phyloP scores from a whole-genome alignment of 2,797 vertebrate species.

The Melanotaenia nigrans region DNA sequence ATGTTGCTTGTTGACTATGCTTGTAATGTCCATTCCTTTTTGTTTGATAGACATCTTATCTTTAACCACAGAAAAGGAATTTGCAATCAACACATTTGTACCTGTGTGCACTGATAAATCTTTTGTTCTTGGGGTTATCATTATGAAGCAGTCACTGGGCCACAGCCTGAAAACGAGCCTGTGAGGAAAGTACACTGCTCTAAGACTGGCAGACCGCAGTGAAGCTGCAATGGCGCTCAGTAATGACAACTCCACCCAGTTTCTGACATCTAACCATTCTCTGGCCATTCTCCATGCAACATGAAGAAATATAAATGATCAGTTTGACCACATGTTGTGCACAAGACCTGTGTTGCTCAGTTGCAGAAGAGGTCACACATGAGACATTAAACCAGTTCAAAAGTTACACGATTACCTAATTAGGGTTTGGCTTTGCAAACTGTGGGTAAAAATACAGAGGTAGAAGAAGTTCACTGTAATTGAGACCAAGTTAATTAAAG shows the following conservation, averaged over 20 bases:
- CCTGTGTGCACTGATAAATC: conserved; percentile 28
- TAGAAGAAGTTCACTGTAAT: conserved; percentile 53
- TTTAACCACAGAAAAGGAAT: conserved; percentile 8
- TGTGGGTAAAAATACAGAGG: conserved; percentile 53
- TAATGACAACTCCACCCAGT: conserved; percentile 58
- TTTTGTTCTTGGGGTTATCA: conserved; percentile 39
- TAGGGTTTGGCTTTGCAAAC: conserved; percentile 46
- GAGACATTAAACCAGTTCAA: conserved; percentile 49
- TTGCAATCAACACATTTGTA: conserved; percentile 18
- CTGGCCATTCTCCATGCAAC: conserved; percentile 50
- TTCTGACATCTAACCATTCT: conserved; percentile 50
- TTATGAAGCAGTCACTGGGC: conserved; percentile 45
- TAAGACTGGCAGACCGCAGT: conserved; percentile 36
- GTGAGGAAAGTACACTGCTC: conserved; percentile 41
- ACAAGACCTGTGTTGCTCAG: conserved; percentile 45
- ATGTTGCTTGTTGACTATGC: conserved; percentile 74
- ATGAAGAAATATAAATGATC: conserved; percentile 41
- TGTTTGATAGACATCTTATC: conserved; percentile 19
- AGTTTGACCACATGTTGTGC: conserved; percentile 54
- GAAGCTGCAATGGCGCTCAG: conserved; percentile 53
- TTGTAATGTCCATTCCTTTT: conserved; percentile 39
- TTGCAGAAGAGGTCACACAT: conserved; percentile 57
- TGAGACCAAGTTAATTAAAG: conserved; percentile 60
- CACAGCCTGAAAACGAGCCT: conserved; percentile 25
- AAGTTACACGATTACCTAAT: conserved; percentile 46